phyloP scores from a whole-genome alignment of 2,888 invertebrate genomes.

The Cetonia aurata region DNA sequence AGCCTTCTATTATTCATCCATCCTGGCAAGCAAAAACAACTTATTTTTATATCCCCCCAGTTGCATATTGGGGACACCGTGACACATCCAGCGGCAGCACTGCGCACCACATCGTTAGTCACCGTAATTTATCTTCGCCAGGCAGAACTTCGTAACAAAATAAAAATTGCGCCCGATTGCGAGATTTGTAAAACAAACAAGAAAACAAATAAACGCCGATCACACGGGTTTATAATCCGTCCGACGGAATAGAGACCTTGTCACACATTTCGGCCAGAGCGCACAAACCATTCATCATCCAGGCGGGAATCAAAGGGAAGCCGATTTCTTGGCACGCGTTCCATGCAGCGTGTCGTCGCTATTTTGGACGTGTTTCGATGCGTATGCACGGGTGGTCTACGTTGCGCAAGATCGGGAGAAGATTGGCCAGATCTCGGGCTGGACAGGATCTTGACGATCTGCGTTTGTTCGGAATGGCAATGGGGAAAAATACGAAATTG shows the following conservation, averaged over 20 bases:
- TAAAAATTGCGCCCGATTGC: neutral
- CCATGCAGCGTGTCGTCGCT: neutral
- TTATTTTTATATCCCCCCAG: neutral
- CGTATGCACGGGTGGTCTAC: conserved; percentile 2
- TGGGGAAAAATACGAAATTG: neutral
- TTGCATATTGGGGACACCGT: neutral
- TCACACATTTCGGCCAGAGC: neutral
- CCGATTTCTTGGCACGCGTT: neutral
- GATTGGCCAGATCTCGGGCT: neutral
- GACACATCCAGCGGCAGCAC: neutral
- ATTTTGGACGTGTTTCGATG: neutral
- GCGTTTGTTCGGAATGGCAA: neutral
- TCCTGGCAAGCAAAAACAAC: neutral
- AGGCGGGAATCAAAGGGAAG: neutral
- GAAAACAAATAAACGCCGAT: neutral
- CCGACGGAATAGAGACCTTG: neutral
- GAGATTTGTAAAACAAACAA: neutral
- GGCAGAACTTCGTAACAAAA: too few relatives aligned
- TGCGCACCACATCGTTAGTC: neutral
- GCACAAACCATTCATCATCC: neutral
- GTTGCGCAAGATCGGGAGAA: neutral
- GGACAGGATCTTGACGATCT: too few relatives aligned
- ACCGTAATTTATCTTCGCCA: neutral
- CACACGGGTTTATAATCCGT: neutral
- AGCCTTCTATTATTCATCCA: neutral